phyloP scores from a whole-genome alignment of 2,113 vertebrate genomes.

The Chionis minor region DNA sequence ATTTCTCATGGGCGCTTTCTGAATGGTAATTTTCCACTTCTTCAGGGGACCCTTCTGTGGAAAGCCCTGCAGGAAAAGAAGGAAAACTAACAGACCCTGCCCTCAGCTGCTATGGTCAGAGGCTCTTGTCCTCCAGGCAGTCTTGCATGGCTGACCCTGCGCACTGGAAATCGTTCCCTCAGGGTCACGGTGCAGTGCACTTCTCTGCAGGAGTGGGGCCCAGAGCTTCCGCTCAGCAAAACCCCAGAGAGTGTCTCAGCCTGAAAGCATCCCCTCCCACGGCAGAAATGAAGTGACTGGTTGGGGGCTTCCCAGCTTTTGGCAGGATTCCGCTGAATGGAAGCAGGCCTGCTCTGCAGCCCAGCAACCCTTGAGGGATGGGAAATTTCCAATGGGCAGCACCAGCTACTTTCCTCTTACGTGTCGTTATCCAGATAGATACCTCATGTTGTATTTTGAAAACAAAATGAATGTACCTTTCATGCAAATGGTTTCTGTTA shows the following conservation, averaged over 20 bases:
- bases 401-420: background rate
- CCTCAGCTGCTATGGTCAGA: background rate
- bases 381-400: background rate
- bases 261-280: conserved; percentile 47
- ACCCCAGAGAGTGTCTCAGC: background rate
- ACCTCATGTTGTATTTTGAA: accelerated
- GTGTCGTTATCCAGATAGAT: background rate
- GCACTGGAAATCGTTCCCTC: background rate
- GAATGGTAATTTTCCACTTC: background rate
- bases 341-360: background rate
- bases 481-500: background rate
- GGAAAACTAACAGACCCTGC: background rate
- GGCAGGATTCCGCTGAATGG: background rate
- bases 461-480: accelerated
- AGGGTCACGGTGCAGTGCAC: background rate
- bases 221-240: background rate
- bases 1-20: background rate
- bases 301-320: conserved; percentile 14
- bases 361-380: background rate
- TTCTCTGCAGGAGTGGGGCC: background rate
- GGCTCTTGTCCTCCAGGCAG: background rate
- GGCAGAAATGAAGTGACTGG: background rate
- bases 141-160: background rate
- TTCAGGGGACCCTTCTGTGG: background rate
- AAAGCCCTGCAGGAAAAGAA: background rate